These are phyloP conservation scores for Odocoileus virginianus DNA, from an alignment of 2,113 vertebrate genomes.

Conservation along the genomic window DNA sequence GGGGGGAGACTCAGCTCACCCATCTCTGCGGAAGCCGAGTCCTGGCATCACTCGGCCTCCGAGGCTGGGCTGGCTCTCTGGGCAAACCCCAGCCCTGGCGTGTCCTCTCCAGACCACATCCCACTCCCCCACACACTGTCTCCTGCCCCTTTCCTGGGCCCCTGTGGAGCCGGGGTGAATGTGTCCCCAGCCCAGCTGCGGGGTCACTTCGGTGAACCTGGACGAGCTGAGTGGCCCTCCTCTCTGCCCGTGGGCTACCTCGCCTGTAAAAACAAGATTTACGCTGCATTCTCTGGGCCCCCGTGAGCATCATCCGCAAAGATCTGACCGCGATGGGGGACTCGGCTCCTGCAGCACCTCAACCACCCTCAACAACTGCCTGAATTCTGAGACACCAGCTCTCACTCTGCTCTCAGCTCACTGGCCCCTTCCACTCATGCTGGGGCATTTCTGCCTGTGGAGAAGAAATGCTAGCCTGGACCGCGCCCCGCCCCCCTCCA, in stretches of 20 bases:
- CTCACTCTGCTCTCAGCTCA: fast-evolving
- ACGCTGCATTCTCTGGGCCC: not conserved
- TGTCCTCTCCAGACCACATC: not conserved
- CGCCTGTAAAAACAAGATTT: fast-evolving
- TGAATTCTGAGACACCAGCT: not conserved
- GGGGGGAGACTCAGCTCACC: fast-evolving
- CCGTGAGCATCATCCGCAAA: fast-evolving
- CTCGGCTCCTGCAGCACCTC: not conserved
- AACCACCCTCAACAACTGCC: fast-evolving
- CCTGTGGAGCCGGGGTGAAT: fast-evolving
- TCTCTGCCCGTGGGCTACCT: fast-evolving
- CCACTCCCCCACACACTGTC: fast-evolving
- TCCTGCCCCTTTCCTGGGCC: not conserved
- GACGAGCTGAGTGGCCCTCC: not conserved
- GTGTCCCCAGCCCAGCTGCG: fast-evolving
- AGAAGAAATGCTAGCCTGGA: fast-evolving
- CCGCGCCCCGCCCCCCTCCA: fast-evolving
- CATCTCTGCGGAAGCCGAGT: fast-evolving
- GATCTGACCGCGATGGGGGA: fast-evolving
- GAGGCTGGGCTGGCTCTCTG: not conserved
- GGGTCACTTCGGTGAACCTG: too few species aligned
- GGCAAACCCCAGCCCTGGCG: not conserved
- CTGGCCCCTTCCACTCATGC: fast-evolving
- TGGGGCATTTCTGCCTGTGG: fast-evolving
- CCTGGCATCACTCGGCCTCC: not conserved